Base-by-base conservation (phyloP, 2,888 invertebrate genomes). In the Prosapia bicincta region DNA sequence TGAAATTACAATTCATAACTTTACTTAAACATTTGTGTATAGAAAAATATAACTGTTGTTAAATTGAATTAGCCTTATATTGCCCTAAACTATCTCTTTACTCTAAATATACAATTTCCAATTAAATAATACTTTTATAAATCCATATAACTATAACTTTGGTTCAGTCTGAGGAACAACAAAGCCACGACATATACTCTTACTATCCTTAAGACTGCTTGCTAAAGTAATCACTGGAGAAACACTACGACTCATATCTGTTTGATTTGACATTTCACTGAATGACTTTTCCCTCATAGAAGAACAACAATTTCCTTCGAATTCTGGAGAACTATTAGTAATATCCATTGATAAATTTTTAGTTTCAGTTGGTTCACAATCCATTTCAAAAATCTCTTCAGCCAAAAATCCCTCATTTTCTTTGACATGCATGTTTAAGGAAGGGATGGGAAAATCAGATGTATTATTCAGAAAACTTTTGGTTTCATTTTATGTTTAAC, bases 141-240 rank as follows among this genome's bases (percentile, higher is more conserved):
- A 2, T 54, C 20, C 13, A 54, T 5, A 20, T 20, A 54, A 20
- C 7, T 20, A 54, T 54, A 9, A 67, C 25, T 67, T 13, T 25
- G 67, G 20, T n/a, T 67, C 3, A 26, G 0, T 25, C 15, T 72
- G 26, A 2, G 68, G 75, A 43, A 77, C 67, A 10, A 77, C 70
- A 77, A 79, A 79, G n/a, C 79, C 79, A 28, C 77, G 74, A 20
- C 74, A 76, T 23, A 79, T 76, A 38, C 69, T 74, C 30, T 72
- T 74, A 54, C 76, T 81, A 66, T 81, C 82, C 30, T 81, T 83
- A 24, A 84, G 79, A 77, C 82, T 84, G 26, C 81, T 78, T 3
- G 84, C 84, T 6, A 84, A 74, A 0, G 84, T 84, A 15, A 85
- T 76, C 32, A 82, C 78, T 6, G 84, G 84, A 26, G 77, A 74